Conservation (phyloP, 2,888 invertebrate species). For the Chironomus riparius region DNA sequence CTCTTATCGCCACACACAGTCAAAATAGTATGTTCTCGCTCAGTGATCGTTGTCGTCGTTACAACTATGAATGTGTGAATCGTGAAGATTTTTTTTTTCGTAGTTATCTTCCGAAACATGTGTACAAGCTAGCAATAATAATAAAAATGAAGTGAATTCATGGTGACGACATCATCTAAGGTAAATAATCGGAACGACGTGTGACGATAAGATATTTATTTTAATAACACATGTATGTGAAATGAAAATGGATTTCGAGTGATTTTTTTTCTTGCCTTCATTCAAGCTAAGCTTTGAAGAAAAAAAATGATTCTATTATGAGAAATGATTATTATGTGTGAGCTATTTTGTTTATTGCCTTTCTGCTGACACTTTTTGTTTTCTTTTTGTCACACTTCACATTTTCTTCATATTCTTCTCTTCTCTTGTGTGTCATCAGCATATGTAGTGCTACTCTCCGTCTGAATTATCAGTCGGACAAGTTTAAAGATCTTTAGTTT, state of each 20-base stretch:
- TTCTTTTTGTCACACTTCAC: not conserved
- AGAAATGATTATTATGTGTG: not conserved
- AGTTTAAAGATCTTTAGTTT: too few species aligned
- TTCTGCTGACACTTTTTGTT: not conserved
- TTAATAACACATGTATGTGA: not conserved
- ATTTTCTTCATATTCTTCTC: not conserved
- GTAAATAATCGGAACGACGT: not conserved
- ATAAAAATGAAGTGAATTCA: not conserved
- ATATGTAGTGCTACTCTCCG: not conserved
- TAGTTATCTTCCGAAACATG: too few species aligned
- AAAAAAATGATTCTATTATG: too few species aligned
- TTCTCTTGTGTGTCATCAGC: not conserved
- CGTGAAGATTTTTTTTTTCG: not conserved
- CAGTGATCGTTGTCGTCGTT: not conserved
- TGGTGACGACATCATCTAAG: not conserved
- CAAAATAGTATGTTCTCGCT: not conserved
- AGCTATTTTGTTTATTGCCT: not conserved
- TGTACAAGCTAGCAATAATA: not conserved
- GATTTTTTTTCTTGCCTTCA: not conserved
- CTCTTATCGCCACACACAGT: slow-evolving; percentile 12
- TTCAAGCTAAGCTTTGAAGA: too few species aligned
- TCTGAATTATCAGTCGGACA: too few species aligned
- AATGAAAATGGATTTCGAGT: not conserved
- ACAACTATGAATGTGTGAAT: not conserved
- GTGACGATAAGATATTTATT: not conserved